phyloP scores from a whole-genome alignment of 2,113 vertebrate species.

The Gasterosteus nipponicus region DNA sequence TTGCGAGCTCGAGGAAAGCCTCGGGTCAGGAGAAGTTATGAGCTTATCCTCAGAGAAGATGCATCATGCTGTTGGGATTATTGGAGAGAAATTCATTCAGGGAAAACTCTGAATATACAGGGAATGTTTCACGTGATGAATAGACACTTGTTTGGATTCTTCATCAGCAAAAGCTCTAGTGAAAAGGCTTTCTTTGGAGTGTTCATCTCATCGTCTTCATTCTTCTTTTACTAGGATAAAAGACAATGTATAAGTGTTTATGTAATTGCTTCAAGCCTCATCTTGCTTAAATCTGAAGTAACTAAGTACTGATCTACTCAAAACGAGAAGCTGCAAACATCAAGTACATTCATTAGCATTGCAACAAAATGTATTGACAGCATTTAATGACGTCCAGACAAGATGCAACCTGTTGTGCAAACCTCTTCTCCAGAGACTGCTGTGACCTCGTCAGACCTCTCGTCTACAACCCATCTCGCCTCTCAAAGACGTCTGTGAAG shows the following conservation, averaged over 20 bases:
- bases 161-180: not conserved
- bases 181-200: not conserved
- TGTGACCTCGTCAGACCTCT: too few species aligned
- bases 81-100: constrained; percentile 16
- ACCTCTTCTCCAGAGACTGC: too few species aligned
- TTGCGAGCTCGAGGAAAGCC: constrained; percentile 36
- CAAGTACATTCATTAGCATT: not conserved
- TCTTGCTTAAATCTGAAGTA: not conserved
- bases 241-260: not conserved
- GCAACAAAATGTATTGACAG: not conserved
- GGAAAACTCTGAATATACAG: not conserved
- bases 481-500: too few species aligned
- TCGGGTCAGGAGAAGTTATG: constrained; percentile 29
- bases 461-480: too few species aligned
- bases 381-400: not conserved
- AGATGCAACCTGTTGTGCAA: not conserved
- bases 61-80: constrained; percentile 30
- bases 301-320: not conserved
- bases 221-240: not conserved
- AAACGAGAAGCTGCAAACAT: not conserved
- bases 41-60: constrained; percentile 33
- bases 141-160: not conserved
- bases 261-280: not conserved
- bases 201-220: not conserved
- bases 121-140: not conserved